Evolutionary conservation across 30 jellyfish, hydroid and myxozoan species (phyloP), one percentile per base, ranked within the genome.

Genomic region (Cassiopea xamachana): DNA sequence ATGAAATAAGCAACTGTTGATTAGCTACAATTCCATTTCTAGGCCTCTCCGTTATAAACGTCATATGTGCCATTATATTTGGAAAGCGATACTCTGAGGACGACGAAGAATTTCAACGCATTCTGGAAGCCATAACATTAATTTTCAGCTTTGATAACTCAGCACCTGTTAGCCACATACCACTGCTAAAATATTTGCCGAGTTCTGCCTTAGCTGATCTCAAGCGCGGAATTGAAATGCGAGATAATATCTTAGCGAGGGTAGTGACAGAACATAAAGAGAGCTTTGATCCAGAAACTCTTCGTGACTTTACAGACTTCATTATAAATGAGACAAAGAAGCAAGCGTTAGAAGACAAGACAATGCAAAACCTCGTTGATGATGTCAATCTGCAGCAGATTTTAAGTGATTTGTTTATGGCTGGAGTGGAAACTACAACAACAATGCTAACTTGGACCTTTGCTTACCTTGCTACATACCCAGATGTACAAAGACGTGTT

Each of bases 101-200:
- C 39, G 39, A 27, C 39, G 39, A 27, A 70, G 69, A 80, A 88
- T 6, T 14, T 69, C 15, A 74, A 83, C n/a, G 97, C 39, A 93
- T 78, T 45, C 61, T 1, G 98, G 81, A 67, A 81, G 83, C 80
- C 45, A 46, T n/a, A 92, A 93, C 16, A 17, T 93, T 60, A 14
- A 82, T 13, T 1, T 46, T 18, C 62, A 7, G 45, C 12, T 50
- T 39, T 78, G 7, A 59, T 48, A 44, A 47, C 49, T 74, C 79
- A 69, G 81, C 44, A 82, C 70, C 73, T 9, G 68, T 90, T 49
- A 73, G 45, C 46, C 85, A 51, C 27, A 18, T 89, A 48, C 96
- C 98, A 0, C 85, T 93, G 98, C 78, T 94, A 51, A 67, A 91
- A 67, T 90, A 59, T 73, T 72, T 93, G 71, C 98, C 98, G 13